phyloP scores from a whole-genome alignment of 2,888 invertebrate genomes.

The Diogma glabrata region DNA sequence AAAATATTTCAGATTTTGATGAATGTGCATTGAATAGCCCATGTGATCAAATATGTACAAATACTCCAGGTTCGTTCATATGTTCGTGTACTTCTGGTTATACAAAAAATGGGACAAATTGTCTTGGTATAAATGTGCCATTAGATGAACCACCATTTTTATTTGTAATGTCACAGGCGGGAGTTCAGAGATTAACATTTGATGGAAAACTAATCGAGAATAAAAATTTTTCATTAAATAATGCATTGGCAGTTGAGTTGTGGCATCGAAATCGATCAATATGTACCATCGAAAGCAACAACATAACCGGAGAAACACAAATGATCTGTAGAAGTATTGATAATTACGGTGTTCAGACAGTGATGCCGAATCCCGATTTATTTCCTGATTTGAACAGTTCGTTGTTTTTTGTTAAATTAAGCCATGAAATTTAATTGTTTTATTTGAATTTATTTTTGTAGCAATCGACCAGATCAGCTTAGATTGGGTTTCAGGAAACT shows the following conservation, averaged over 20 bases:
- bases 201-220: constrained; percentile 35
- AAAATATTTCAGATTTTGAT: constrained; percentile 48
- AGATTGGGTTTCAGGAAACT: constrained; percentile 79
- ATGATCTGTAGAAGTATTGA: constrained; percentile 56
- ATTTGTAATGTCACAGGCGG: constrained; percentile 53
- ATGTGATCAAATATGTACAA: constrained; percentile 64
- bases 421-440: background rate
- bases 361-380: constrained; percentile 45
- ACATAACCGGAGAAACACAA: constrained; percentile 35
- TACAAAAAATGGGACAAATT: constrained; percentile 43
- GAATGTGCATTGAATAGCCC: constrained; percentile 60
- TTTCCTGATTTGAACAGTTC: constrained; percentile 43
- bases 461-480: constrained; percentile 63
- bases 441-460: constrained; percentile 27
- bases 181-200: constrained; percentile 49
- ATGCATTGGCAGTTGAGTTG: constrained; percentile 46
- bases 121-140: constrained; percentile 60
- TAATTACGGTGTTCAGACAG: constrained; percentile 47
- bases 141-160: constrained; percentile 48
- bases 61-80: constrained; percentile 51
- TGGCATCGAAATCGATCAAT: constrained; percentile 54
- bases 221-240: constrained; percentile 26
- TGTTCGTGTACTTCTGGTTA: constrained; percentile 70
- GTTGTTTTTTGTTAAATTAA: background rate
- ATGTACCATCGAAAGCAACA: constrained; percentile 60